phyloP scores from a whole-genome alignment of 2,888 invertebrate genomes.

The Fragum fragum region DNA sequence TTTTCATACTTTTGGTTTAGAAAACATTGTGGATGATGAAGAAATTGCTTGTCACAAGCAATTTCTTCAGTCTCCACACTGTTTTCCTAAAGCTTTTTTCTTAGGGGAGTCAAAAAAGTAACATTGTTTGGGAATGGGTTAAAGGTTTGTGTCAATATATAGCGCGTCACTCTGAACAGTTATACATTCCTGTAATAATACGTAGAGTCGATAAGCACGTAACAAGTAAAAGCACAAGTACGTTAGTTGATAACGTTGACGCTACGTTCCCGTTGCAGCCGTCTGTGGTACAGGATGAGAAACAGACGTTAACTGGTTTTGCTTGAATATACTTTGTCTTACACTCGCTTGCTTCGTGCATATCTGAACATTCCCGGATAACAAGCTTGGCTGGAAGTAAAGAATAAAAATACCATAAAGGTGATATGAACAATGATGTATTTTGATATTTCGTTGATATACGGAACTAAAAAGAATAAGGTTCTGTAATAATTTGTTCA shows the following conservation, averaged over 20 bases:
- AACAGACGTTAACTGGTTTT: conserved; percentile 25
- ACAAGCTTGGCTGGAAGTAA: conserved; percentile 24
- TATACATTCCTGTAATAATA: not conserved
- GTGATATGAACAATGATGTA: too few species aligned
- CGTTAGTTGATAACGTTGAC: conserved; percentile 8
- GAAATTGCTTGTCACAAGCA: too few species aligned
- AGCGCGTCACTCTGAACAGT: not conserved
- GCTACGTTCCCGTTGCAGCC: conserved; percentile 16
- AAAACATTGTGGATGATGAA: too few species aligned
- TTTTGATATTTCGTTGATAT: too few species aligned
- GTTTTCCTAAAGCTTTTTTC: not conserved
- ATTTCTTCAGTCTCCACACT: not conserved
- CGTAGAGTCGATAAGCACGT: not conserved
- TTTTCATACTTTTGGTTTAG: too few species aligned
- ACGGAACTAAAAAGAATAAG: too few species aligned
- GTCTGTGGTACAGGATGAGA: conserved; percentile 18
- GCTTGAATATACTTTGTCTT: conserved; percentile 1
- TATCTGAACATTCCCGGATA: conserved; percentile 23
- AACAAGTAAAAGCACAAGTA: not conserved
- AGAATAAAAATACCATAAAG: too few species aligned
- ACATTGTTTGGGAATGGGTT: not conserved
- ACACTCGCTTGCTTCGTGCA: conserved; percentile 14
- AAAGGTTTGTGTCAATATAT: too few species aligned
- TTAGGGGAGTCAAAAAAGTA: not conserved
- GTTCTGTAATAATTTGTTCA: too few species aligned